Base-by-base conservation (phyloP, 2,113 vertebrate species). In the Ranitomeya imitator region DNA sequence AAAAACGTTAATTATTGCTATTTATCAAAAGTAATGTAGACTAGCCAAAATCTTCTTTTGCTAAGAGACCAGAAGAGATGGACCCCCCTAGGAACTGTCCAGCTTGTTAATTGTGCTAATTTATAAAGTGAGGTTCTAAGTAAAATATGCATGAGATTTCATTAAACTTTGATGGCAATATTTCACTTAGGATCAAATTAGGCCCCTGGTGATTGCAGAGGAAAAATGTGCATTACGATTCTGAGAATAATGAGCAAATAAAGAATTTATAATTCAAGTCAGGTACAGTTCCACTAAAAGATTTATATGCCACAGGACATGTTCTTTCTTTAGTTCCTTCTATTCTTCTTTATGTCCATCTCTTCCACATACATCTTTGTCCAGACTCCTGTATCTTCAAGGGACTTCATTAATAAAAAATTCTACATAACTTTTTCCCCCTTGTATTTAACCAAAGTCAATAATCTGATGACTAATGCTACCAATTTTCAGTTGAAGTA, bases 91-190 rank as follows among this genome's bases (percentile, higher is more conserved):
- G 87, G 80, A 88, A 88, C 57, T 83, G 80, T 88, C 80, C 87
- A 83, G 87, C 80, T 88, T 83, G 69, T 78, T 88, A 88, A 88
- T 88, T 83, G 87, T 80, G 59, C 69, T 88, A 88, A 83, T 88
- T 88, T 88, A 88, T 83, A 88, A 88, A 83, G 87, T 83, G 86
- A 87, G 80, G 74, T 88, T 83, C 87, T 88, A 80, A 74, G 87
- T 83, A 51, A 88, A 88, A 88, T 88, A 88, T 88, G 87, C 80
- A 88, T 88, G 87, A 88, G 87, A 84, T 83, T 88, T 88, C 87
- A 88, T 88, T 88, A 88, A 88, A 88, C 57, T 88, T 88, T 88
- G 80, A 88, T 88, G 87, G 87, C 80, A 83, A 88, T 88, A 83
- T 83, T 88, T 88, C 87, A 88, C 79, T 84, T 88, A 83, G 87